Evolutionary conservation across 2,113 vertebrate genomes (phyloP).

Genomic region (Crotalus horridus): DNA sequence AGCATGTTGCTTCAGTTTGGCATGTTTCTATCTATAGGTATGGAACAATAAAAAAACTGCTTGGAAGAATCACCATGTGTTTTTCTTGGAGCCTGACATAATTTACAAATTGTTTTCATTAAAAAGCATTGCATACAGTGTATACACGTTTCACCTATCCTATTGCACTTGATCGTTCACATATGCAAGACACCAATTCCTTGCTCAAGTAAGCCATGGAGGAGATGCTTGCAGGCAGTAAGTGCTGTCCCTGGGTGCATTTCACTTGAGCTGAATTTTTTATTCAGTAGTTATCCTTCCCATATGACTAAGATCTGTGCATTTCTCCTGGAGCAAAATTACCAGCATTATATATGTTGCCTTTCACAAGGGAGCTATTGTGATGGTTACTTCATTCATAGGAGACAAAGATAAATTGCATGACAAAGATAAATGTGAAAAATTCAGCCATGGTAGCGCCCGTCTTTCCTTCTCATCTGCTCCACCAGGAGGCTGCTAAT

Average conservation of each 20-base stretch:
- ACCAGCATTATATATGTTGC: not conserved
- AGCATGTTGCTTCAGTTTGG: not conserved
- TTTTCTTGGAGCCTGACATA: not conserved
- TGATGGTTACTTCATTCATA: not conserved
- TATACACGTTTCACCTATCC: not conserved
- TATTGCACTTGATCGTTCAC: not conserved
- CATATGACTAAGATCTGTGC: not conserved
- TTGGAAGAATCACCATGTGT: not conserved
- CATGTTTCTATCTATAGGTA: not conserved
- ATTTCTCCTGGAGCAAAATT: accelerated
- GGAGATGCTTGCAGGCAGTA: not conserved
- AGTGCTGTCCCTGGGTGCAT: not conserved
- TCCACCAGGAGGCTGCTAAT: not conserved
- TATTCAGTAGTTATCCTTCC: not conserved
- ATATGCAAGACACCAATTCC: not conserved
- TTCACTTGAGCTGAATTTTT: accelerated
- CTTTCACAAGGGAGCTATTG: accelerated
- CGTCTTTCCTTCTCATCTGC: accelerated
- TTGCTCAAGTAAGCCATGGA: not conserved
- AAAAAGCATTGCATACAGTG: not conserved
- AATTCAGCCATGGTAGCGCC: accelerated
- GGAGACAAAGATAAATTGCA: not conserved
- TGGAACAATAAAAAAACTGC: not conserved
- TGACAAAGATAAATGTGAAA: not conserved
- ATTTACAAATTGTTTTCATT: not conserved